Base-by-base conservation (phyloP, 2,113 vertebrate species). In the Bothrops jararaca region DNA sequence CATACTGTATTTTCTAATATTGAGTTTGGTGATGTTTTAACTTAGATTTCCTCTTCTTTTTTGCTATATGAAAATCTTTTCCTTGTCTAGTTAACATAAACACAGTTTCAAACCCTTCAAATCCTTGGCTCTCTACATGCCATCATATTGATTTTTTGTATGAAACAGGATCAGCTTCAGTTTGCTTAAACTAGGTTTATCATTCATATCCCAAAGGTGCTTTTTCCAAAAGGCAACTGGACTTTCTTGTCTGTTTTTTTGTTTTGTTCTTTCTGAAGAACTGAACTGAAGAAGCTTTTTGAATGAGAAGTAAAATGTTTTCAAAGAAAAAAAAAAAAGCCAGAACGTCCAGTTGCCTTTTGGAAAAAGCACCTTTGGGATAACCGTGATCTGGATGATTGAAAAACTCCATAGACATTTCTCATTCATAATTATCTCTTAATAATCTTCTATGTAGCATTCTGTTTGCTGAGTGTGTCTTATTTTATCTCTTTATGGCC, bases 141-240 rank as follows among this genome's bases (percentile, higher is more conserved):
- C 45, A 48, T 34, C 53, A 26, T 4, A 48, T 58, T 91, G 22
- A 18, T 86, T 80, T 85, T 85, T 54, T 23, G 24, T 91, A 80
- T 54, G 22, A 42, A 69, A 85, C 26, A 74, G 89, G 29, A 22
- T 90, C 50, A 69, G 15, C 29, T 0, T 85, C 52, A 26, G 45
- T 89, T 92, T 89, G 23, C 45, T 93, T 57, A 18, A 74, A 34
- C 69, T 90, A 34, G 29, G 8, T 15, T 0, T 94, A 93, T 95
- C n/a, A 93, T 18, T 11, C 24, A 26, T 52, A 26, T 69, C 15
- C 64, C 29, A 69, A 69, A 69, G 3, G 12, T 69, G 12, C n/a
- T 4, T 69, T 64, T 69, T 69, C 64, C 64, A n/a, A 34, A 69
- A n/a, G 12, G 5, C n/a, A 69, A 34, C n/a, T 69, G 64, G 12